A percentile compares a stretch with the other conserved stretches of the same genome.
These are phyloP conservation scores for Lasioglossum morio DNA, from an alignment of 2,888 invertebrate genomes.

Conservation along the genomic window DNA sequence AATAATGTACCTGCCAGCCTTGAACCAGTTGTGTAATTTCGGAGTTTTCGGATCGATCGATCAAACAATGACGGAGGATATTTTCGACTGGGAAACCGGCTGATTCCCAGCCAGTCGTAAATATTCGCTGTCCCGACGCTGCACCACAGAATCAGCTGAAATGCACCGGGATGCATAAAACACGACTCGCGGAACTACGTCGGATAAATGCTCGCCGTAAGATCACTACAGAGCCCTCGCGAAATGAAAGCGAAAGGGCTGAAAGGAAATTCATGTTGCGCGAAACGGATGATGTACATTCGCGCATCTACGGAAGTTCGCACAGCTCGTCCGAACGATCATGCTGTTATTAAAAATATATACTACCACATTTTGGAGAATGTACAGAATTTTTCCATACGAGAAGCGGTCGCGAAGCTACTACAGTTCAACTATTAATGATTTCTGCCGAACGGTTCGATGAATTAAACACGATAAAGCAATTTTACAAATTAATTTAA, in stretches of 20 bases:
- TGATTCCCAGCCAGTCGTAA: slow-evolving; percentile 49
- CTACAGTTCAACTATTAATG: too few species aligned
- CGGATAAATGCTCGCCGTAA: slow-evolving; percentile 5
- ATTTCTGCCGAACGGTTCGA: too few species aligned
- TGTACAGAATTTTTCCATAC: not conserved
- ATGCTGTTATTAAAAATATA: not conserved
- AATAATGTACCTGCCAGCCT: slow-evolving; percentile 5
- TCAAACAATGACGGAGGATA: slow-evolving; percentile 55
- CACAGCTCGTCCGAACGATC: not conserved
- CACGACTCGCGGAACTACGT: slow-evolving; percentile 24
- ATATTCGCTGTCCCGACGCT: slow-evolving; percentile 50
- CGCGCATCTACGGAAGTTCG: not conserved
- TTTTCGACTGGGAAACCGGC: slow-evolving; percentile 16
- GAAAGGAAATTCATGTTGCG: slow-evolving; percentile 25
- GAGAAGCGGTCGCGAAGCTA: not conserved
- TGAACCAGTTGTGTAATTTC: slow-evolving; percentile 36
- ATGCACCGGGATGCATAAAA: slow-evolving; percentile 57
- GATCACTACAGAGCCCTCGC: not conserved
- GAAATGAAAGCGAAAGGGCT: slow-evolving; percentile 3
- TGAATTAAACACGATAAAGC: too few species aligned
- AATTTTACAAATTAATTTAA: too few species aligned
- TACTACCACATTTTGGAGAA: not conserved
- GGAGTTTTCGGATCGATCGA: slow-evolving; percentile 40
- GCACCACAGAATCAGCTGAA: slow-evolving; percentile 32
- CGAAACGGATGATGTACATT: not conserved